Evolutionary conservation across 2,888 invertebrate genomes (phyloP).

Genomic region (Eupithecia abbreviata): DNA sequence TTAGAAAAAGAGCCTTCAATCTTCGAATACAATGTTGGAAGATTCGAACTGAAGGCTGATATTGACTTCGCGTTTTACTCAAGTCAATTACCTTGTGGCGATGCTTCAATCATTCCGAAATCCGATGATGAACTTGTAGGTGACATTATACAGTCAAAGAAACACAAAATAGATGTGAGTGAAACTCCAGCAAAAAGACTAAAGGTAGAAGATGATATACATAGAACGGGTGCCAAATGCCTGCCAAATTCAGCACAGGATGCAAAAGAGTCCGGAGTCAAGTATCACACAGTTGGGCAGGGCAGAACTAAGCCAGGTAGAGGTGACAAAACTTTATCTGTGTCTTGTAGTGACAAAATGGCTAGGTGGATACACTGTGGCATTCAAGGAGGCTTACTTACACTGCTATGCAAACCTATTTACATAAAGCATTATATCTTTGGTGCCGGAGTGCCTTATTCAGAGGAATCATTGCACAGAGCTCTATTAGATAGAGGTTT

Average conservation of each 20-base stretch:
- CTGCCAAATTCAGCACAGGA: conserved; percentile 83
- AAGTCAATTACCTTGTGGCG: conserved; percentile 96
- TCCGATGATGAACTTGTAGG: conserved; percentile 60
- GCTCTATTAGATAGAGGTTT: conserved; percentile 73
- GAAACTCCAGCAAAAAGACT: conserved; percentile 53
- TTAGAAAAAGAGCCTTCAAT: conserved; percentile 63
- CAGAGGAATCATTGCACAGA: conserved; percentile 82
- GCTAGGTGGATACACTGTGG: conserved; percentile 94
- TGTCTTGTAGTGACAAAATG: conserved; percentile 97
- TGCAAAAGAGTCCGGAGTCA: conserved; percentile 78
- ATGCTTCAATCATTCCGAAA: conserved; percentile 93
- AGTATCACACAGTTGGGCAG: conserved; percentile 88
- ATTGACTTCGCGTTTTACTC: conserved; percentile 92
- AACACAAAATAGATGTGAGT: conserved; percentile 55
- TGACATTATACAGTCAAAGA: conserved; percentile 55
- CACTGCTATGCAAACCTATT: conserved; percentile 86
- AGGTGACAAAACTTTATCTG: conserved; percentile 93
- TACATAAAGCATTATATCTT: conserved; percentile 88
- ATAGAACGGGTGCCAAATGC: conserved; percentile 96
- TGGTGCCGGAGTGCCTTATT: conserved; percentile 87
- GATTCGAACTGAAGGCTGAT: conserved; percentile 80
- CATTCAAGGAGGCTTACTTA: conserved; percentile 91
- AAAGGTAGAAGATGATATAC: conserved; percentile 68
- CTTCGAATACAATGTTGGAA: conserved; percentile 56
- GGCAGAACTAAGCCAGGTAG: conserved; percentile 95